Evolutionary conservation across 2,888 invertebrate species (phyloP), one percentile per base, ranked within the genome.

Genomic region (Isoperla grammatica): DNA sequence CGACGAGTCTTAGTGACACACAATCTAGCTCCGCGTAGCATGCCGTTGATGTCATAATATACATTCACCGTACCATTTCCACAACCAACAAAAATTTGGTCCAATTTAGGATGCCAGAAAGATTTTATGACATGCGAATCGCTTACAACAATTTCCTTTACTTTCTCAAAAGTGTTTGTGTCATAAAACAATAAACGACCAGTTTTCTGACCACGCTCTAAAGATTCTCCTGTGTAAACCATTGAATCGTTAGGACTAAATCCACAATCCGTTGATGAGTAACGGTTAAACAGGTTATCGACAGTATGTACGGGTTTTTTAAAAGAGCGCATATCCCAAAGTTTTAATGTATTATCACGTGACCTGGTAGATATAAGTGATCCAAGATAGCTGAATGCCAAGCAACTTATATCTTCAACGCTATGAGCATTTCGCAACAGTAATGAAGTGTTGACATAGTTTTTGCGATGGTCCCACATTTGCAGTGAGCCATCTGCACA

Each of bases 21-120:
- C 1, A 95, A 74, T 69, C 93, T 90, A 0, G 96, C 96, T 0
- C 98, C 98, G 3, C 95, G 80, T 60, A 91, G 79, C 70, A 95
- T 96, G 45, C 84, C 82, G 60, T 86, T 84, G 1, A 89, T 86
- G 71, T 97, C 96, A 68, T 96, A 99, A 71, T 88, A 94, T 57
- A 95, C 87, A 69, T 93, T 92, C 0, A 95, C 87, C 0, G 83
- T 78, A 0, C 98, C 98, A 71, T 95, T 91, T 0, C 94, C 94
- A 67, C 92, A 90, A 0, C 95, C 92, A 0, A 93, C 86, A 64
- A 97, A 90, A 43, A 99, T 85, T 73, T 99, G 99, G 72, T 99
- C 98, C n/a, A 99, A 75, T 72, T 95, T 93, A 0, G 98, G 91
- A 76, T 99, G 98, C 99, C 99, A 99, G 0, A 90, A 73, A 0